Percentiles rank a stretch among this genome's conserved stretches.
Evolutionary conservation across 2,113 vertebrate species (phyloP).

Genomic region (Cynopterus brachyotis): DNA sequence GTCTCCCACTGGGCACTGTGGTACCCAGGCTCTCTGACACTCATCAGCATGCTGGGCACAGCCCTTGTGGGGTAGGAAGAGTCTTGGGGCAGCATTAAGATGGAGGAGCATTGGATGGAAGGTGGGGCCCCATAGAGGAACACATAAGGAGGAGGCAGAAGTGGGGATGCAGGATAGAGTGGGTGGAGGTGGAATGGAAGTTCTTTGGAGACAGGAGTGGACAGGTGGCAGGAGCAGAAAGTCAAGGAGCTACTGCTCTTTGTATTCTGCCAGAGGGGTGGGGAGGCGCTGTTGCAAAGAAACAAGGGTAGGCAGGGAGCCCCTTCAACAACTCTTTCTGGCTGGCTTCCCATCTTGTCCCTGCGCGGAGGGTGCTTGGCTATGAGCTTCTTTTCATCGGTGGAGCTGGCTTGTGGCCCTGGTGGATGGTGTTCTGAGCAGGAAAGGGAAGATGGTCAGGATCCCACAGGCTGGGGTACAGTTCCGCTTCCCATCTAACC

Average conservation of each 20-base stretch:
- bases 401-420: not conserved
- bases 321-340: not conserved
- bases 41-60: not conserved
- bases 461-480: slow-evolving; percentile 36
- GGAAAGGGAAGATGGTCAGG: not conserved
- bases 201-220: slow-evolving; percentile 51
- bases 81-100: slow-evolving; percentile 80
- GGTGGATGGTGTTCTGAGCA: slow-evolving; percentile 2
- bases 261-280: not conserved
- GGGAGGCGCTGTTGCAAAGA: not conserved
- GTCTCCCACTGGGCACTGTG: slow-evolving; percentile 69
- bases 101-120: slow-evolving; percentile 71
- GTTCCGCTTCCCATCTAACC: not conserved
- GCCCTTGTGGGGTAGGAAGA: slow-evolving; percentile 66
- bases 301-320: not conserved
- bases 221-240: not conserved
- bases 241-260: not conserved
- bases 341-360: not conserved
- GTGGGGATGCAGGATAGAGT: slow-evolving; percentile 80
- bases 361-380: not conserved
- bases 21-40: slow-evolving; percentile 46
- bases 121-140: slow-evolving; percentile 61
- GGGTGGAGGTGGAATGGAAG: slow-evolving; percentile 71
- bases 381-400: not conserved
- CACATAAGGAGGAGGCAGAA: slow-evolving; percentile 79